phyloP scores from a whole-genome alignment of 1,140 invertebrate species.

The Mycetomoellerius zeteki region DNA sequence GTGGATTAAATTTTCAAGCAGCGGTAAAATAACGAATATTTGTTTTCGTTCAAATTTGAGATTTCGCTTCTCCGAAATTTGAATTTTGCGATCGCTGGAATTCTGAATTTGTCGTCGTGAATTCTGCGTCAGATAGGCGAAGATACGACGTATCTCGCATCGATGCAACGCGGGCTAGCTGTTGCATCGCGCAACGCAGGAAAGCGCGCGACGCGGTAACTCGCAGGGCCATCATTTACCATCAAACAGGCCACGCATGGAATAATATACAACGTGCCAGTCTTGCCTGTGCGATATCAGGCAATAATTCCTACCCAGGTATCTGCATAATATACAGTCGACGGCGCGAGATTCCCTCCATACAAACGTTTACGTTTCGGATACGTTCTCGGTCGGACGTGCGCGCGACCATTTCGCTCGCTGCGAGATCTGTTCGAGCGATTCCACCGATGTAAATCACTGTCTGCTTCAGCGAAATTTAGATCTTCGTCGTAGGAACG shows the following conservation, averaged over 20 bases:
- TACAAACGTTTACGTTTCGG: slow-evolving; percentile 58
- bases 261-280: slow-evolving; percentile 74
- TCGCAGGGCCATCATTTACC: slow-evolving; percentile 70
- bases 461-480: slow-evolving; percentile 57
- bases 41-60: not conserved
- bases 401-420: slow-evolving; percentile 44
- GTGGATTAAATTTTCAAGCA: not conserved
- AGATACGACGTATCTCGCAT: not conserved
- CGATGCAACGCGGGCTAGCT: not conserved
- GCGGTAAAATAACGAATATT: not conserved
- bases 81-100: not conserved
- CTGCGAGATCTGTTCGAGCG: slow-evolving; percentile 57
- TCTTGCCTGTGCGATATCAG: slow-evolving; percentile 73
- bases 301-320: slow-evolving; percentile 72
- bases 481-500: slow-evolving; percentile 54
- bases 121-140: not conserved
- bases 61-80: not conserved
- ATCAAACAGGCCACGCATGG: slow-evolving; percentile 64
- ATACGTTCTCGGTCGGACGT: slow-evolving; percentile 58
- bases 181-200: slow-evolving; percentile 3
- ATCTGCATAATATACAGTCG: slow-evolving; percentile 66
- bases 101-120: not conserved
- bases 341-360: slow-evolving; percentile 19
- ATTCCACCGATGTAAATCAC: slow-evolving; percentile 55
- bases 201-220: slow-evolving; percentile 1